These are phyloP conservation scores for Podarcis cretensis DNA, from an alignment of 2,113 vertebrate genomes.

Conservation along the genomic window DNA sequence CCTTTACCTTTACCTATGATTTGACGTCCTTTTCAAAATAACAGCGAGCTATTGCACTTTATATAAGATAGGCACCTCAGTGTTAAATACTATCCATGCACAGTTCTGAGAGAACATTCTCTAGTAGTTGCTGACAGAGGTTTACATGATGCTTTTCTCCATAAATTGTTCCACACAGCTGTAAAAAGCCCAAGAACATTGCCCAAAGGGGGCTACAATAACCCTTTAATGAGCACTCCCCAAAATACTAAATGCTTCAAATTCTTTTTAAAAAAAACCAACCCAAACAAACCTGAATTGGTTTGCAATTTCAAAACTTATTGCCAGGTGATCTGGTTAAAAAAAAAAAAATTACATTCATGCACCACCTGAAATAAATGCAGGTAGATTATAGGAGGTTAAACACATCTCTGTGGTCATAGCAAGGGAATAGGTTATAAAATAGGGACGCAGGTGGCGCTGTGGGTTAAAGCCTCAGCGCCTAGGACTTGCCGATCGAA, in stretches of 20 bases:
- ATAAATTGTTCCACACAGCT: background rate
- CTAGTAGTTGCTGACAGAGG: no score
- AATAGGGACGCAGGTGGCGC: no score
- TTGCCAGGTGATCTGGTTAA: background rate
- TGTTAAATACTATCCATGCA: no score
- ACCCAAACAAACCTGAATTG: background rate
- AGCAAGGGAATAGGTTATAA: background rate
- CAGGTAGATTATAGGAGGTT: background rate
- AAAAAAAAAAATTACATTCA: background rate
- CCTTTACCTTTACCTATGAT: no score
- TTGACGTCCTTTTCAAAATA: no score
- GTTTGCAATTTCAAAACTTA: background rate
- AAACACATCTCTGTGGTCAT: background rate
- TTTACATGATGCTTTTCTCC: no score
- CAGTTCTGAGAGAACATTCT: no score
- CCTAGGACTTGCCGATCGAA: no score
- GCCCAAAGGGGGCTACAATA: background rate
- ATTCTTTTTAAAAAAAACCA: background rate
- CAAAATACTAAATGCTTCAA: no score
- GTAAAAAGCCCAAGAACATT: background rate
- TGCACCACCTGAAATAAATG: background rate
- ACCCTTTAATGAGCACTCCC: background rate
- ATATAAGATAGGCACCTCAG: no score
- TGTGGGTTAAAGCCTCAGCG: no score
- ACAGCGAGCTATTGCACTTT: no score